These are phyloP conservation scores for Xenopus tropicalis DNA, from an alignment of 2,113 vertebrate species.

Conservation along the genomic window DNA sequence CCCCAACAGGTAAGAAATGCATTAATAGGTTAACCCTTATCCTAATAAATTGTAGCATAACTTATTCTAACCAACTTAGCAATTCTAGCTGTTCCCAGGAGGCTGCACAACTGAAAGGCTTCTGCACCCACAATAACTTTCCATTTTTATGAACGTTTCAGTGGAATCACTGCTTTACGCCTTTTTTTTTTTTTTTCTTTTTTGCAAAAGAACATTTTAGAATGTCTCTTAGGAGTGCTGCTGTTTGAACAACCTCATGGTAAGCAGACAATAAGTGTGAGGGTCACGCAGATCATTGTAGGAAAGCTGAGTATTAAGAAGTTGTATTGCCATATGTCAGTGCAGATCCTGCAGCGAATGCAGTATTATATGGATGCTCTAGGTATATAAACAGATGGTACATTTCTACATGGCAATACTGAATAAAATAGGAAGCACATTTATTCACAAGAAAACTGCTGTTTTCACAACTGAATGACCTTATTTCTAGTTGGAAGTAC, in stretches of 20 bases:
- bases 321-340: constrained; percentile 19
- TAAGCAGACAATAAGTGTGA: constrained; percentile 36
- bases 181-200: too few relatives aligned
- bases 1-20: too few relatives aligned
- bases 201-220: too few relatives aligned
- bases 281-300: constrained; percentile 17
- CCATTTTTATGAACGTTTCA: too few relatives aligned
- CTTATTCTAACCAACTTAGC: too few relatives aligned
- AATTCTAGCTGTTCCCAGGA: too few relatives aligned
- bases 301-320: constrained; percentile 1
- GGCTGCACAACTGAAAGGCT: too few relatives aligned
- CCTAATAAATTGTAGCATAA: too few relatives aligned
- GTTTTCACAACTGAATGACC: constrained; percentile 21
- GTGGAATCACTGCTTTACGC: too few relatives aligned
- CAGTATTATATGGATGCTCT: constrained; percentile 21
- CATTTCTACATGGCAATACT: constrained; percentile 21
- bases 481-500: not conserved
- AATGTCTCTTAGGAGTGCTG: not conserved
- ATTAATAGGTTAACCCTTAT: too few relatives aligned
- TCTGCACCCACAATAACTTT: too few relatives aligned
- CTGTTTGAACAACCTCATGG: constrained; percentile 1
- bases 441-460: constrained; percentile 22
- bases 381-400: constrained; percentile 28
- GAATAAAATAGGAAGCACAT: not conserved
- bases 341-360: constrained; percentile 17